These are phyloP conservation scores for Chamaea fasciata DNA, from an alignment of 2,113 vertebrate genomes.

Conservation along the genomic window DNA sequence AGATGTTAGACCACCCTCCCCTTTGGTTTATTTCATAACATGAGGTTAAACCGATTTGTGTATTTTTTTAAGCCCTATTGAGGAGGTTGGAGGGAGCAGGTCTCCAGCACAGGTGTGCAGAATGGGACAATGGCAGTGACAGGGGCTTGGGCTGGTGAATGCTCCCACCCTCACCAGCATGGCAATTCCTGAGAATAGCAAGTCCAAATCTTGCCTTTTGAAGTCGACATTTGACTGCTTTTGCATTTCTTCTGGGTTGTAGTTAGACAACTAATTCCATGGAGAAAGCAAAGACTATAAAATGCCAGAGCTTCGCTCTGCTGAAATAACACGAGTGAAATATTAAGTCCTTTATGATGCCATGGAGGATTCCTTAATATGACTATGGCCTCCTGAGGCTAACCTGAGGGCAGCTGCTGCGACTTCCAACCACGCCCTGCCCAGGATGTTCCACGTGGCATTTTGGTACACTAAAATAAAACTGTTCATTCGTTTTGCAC, in stretches of 20 bases:
- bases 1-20: background rate
- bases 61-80: background rate
- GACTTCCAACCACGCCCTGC: background rate
- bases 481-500: no score
- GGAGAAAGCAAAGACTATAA: slow-evolving; percentile 66
- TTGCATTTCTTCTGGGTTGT: slow-evolving; percentile 73
- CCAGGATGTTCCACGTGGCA: background rate
- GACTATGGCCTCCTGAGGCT: background rate
- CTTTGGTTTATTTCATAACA: background rate
- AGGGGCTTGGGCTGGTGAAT: background rate
- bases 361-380: slow-evolving; percentile 77
- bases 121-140: background rate
- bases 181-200: background rate
- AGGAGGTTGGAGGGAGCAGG: background rate
- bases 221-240: slow-evolving; percentile 75
- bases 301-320: slow-evolving; percentile 69
- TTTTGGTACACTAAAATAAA: background rate
- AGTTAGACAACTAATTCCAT: slow-evolving; percentile 72
- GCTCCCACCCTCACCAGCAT: no score
- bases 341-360: slow-evolving; percentile 80
- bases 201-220: background rate
- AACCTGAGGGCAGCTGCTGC: background rate
- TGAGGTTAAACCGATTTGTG: background rate
- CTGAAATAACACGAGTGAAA: slow-evolving; percentile 79
- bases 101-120: background rate